These are phyloP conservation scores for Amniataba percoides DNA, from an alignment of 2,797 vertebrate genomes.

Conservation along the genomic window DNA sequence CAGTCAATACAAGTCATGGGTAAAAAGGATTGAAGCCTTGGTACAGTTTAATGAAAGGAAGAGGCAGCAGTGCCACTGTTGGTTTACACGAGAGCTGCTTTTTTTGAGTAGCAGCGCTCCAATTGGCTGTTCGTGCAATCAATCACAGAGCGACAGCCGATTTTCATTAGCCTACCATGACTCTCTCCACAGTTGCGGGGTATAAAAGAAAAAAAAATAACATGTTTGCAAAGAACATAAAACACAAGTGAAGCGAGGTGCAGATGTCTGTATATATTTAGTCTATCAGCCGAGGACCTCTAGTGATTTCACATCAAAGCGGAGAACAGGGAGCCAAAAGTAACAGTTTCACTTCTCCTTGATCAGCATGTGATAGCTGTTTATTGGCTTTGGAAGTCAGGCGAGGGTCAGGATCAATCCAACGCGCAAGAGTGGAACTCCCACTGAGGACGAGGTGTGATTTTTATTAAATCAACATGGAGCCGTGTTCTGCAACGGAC, in stretches of 20 bases:
- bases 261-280: constrained; percentile 84
- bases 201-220: constrained; percentile 58
- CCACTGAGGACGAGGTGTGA: constrained; percentile 67
- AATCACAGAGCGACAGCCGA: constrained; percentile 85
- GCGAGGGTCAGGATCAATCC: constrained; percentile 75
- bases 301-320: constrained; percentile 83
- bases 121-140: constrained; percentile 89
- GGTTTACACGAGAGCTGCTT: constrained; percentile 89
- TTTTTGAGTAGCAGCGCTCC: constrained; percentile 84
- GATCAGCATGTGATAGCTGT: constrained; percentile 82
- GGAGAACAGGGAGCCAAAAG: constrained; percentile 83
- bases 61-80: constrained; percentile 86
- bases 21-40: constrained; percentile 89
- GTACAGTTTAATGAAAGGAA: constrained; percentile 91
- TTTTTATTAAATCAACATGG: constrained; percentile 81
- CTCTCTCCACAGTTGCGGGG: constrained; percentile 47
- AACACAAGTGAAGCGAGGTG: constrained; percentile 69
- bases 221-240: constrained; percentile 78
- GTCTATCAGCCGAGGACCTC: constrained; percentile 80
- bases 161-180: constrained; percentile 81
- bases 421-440: constrained; percentile 47
- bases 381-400: constrained; percentile 84
- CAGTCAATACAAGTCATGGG: constrained; percentile 87
- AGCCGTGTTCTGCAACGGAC: constrained; percentile 42
- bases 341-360: constrained; percentile 83